phyloP scores from a whole-genome alignment of 2,888 invertebrate species.

The Tetropium fuscum region DNA sequence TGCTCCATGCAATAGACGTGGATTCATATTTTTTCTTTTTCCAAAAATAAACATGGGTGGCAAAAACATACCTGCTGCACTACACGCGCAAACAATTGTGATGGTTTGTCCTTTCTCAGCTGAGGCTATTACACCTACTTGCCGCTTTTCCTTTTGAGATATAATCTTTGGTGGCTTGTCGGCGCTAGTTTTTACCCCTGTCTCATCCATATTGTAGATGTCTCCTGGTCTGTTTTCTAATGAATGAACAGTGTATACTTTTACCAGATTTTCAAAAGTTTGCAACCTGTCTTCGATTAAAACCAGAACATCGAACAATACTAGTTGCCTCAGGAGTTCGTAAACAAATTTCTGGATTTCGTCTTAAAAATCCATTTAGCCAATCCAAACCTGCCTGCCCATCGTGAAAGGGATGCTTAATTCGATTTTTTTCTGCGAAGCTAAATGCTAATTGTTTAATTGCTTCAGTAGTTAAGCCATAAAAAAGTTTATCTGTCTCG shows the following conservation, averaged over 20 bases:
- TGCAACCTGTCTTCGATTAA: background rate
- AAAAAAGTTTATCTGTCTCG: too few relatives aligned
- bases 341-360: background rate
- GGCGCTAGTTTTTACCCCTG: background rate
- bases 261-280: background rate
- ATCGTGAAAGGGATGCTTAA: too few relatives aligned
- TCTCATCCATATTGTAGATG: constrained; percentile 6
- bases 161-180: background rate
- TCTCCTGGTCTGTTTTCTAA: background rate
- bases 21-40: background rate
- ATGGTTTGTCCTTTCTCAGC: background rate
- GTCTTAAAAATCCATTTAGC: background rate
- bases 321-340: background rate
- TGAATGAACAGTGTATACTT: background rate
- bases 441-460: too few relatives aligned
- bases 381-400: too few relatives aligned
- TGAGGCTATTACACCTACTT: background rate
- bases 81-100: background rate
- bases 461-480: too few relatives aligned
- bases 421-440: too few relatives aligned
- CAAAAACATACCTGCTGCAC: background rate
- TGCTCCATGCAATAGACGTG: too few relatives aligned
- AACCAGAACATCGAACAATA: background rate
- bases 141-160: background rate
- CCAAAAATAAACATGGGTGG: background rate